Evolutionary conservation across 2,888 invertebrate species (phyloP).

Genomic region (Hirtodrosophila histrioides): DNA sequence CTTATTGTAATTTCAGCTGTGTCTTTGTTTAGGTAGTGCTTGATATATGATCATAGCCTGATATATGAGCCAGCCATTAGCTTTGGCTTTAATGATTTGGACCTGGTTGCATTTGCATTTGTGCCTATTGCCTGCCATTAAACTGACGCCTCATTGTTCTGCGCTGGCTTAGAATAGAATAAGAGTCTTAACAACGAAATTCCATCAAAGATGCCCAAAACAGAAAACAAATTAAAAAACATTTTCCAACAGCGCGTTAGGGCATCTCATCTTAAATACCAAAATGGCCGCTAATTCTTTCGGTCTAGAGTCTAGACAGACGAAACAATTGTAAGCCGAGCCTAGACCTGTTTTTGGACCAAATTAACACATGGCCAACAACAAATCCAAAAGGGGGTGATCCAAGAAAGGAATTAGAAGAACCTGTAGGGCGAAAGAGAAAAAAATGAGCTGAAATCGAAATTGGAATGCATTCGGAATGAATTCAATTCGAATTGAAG

Average conservation of each 20-base stretch:
- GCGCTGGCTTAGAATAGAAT: constrained; percentile 25
- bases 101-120: constrained; percentile 47
- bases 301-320: constrained; percentile 42
- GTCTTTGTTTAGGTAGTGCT: constrained; percentile 12
- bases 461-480: constrained; percentile 46
- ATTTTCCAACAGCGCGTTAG: constrained; percentile 34
- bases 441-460: constrained; percentile 56
- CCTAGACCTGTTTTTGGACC: constrained; percentile 53
- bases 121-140: constrained; percentile 12
- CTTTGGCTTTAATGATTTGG: constrained; percentile 59
- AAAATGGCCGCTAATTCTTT: constrained; percentile 56
- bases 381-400: constrained; percentile 10
- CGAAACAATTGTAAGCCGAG: constrained; percentile 47
- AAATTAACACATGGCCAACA: constrained; percentile 52
- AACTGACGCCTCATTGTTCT: constrained; percentile 33
- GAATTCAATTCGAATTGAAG: constrained; percentile 33
- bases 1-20: constrained; percentile 30
- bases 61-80: constrained; percentile 64
- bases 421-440: constrained; percentile 34
- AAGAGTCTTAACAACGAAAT: constrained; percentile 13
- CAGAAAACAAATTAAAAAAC: constrained; percentile 53
- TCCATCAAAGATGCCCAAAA: constrained; percentile 37
- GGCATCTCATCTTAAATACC: constrained; percentile 40
- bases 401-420: constrained; percentile 44
- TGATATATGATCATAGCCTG: constrained; percentile 56